These are phyloP conservation scores for Dryobotodes eremita DNA, from an alignment of 2,888 invertebrate genomes.

Conservation along the genomic window DNA sequence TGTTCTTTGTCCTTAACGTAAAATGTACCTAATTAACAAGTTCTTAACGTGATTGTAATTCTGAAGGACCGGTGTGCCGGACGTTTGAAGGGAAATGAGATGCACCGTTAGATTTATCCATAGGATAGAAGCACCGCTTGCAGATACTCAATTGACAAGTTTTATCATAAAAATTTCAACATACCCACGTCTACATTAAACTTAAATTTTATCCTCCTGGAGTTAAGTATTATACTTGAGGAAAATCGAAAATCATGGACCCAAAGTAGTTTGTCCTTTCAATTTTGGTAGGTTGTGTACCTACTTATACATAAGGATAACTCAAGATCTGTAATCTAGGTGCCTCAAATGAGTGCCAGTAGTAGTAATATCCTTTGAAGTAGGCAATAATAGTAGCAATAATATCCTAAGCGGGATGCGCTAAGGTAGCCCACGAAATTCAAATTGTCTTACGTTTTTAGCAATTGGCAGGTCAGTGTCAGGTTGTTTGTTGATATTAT, in stretches of 20 bases:
- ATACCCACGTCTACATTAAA: neutral
- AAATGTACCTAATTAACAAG: constrained; percentile 1
- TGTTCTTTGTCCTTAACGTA: neutral
- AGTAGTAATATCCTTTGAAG: neutral
- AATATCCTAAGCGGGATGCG: too few species aligned
- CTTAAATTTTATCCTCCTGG: constrained; percentile 1
- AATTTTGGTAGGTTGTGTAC: neutral
- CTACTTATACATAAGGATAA: neutral
- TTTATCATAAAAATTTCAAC: neutral
- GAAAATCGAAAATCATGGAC: constrained; percentile 8
- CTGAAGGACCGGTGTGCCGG: neutral
- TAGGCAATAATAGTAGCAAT: neutral
- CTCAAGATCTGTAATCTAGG: neutral
- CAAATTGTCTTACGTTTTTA: too few species aligned
- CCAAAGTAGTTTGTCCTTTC: neutral
- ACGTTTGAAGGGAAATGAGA: neutral
- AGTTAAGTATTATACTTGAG: neutral
- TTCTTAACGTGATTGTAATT: constrained; percentile 4
- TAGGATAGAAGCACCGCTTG: neutral
- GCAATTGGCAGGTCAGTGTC: too few species aligned
- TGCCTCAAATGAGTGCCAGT: neutral
- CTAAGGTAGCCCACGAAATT: too few species aligned
- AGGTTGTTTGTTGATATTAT: too few species aligned
- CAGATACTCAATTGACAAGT: neutral
- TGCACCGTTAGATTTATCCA: neutral